Evolutionary conservation across 1,140 invertebrate species (phyloP).

Genomic region (Leguminivora glycinivorella): DNA sequence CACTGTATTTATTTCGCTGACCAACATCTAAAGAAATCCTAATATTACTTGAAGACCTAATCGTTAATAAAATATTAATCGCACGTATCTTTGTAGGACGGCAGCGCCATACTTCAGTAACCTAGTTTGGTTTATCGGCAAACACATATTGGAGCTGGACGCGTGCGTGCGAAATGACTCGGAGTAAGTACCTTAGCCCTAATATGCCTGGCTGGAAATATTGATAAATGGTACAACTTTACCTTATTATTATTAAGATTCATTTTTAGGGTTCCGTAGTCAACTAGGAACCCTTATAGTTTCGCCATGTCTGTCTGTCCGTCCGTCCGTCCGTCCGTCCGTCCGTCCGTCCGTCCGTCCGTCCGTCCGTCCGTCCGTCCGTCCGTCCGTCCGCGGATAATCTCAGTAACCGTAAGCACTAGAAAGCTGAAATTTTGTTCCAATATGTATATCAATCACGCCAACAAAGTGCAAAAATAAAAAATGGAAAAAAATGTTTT

Average conservation of each 20-base stretch:
- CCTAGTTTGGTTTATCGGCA: slow-evolving; percentile 99
- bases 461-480: too few relatives aligned
- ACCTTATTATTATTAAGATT: neutral
- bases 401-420: too few relatives aligned
- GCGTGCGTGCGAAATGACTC: slow-evolving; percentile 96
- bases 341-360: too few relatives aligned
- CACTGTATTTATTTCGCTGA: neutral
- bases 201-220: slow-evolving; percentile 24
- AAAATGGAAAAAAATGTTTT: too few relatives aligned
- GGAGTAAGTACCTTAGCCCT: slow-evolving; percentile 86
- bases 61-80: neutral
- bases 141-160: slow-evolving; percentile 98
- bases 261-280: neutral
- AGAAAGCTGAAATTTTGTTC: too few relatives aligned
- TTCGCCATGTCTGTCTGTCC: too few relatives aligned
- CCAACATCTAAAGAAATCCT: neutral
- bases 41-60: neutral
- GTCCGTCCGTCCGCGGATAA: too few relatives aligned
- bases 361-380: too few relatives aligned
- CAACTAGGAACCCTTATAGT: too few relatives aligned
- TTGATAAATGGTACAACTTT: slow-evolving; percentile 2
- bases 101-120: slow-evolving; percentile 99
- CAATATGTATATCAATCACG: too few relatives aligned
- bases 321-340: too few relatives aligned
- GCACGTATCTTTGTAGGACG: slow-evolving; percentile 81